Base-by-base conservation (phyloP, 2,113 vertebrate species). In the Tetrax tetrax region DNA sequence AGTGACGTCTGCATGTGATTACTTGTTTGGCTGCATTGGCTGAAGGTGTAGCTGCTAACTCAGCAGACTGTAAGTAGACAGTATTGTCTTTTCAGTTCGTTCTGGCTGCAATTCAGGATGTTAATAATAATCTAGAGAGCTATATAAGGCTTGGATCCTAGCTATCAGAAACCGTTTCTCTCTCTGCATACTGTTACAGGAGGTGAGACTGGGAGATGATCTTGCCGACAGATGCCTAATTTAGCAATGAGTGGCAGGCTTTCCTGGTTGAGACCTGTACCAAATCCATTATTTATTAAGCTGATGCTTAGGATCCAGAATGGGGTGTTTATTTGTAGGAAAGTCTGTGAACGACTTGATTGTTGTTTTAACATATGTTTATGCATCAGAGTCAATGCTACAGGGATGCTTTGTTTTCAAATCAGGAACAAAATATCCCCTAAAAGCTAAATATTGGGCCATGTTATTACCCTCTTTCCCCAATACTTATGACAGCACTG, bases 1-100 rank as follows among this genome's bases (percentile, higher is more conserved):
- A 90, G 31, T 6, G 7, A 66, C 0, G 3, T 83, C 90, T 89
- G 64, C 8, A 0, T 81, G 92, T 43, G 85, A 74, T 90, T 86
- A 81, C 92, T 94, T 92, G 95, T 92, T 94, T 66, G 60, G 71
- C 79, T 90, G 87, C 76, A 59, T 1, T 43, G 77, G 93, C 90
- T 93, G 90, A 83, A 94, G 95, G 41, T 54, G 53, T n/a, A 88
- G 91, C 75, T 96, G 95, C 93, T 95, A 83, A 77, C 82, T 96
- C 95, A 97, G 95, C 95, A 95, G 91, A 87, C 87, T 91, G 60
- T 57, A 87, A 92, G 95, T 74, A 96, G 90, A 92, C 85, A 70
- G 87, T 38, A 96, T 74, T 88, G 85, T 91, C 89, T 94, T 88
- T 93, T 81, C 83, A 45, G 79, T 56, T 70, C 10, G 0, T 93